phyloP scores from a whole-genome alignment of 2,113 vertebrate species.

The Noctilio leporinus region DNA sequence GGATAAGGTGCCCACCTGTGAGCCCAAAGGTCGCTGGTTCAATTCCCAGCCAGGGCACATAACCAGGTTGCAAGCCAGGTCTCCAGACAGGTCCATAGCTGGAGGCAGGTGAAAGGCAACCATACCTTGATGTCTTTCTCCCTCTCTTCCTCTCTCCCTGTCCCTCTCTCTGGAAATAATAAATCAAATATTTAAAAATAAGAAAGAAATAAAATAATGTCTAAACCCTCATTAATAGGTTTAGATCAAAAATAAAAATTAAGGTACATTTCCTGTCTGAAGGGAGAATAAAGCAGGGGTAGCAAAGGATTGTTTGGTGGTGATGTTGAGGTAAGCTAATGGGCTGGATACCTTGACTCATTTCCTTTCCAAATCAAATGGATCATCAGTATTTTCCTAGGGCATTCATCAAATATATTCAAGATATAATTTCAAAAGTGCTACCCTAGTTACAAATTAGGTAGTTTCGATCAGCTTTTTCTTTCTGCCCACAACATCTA shows the following conservation, averaged over 20 bases:
- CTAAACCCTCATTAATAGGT: conserved; percentile 36
- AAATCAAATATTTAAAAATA: too few relatives aligned
- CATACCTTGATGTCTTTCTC: too few relatives aligned
- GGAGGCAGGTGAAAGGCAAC: too few relatives aligned
- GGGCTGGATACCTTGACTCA: background rate
- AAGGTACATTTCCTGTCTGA: background rate
- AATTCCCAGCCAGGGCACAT: too few relatives aligned
- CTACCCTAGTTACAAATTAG: conserved; percentile 44
- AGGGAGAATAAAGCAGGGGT: background rate
- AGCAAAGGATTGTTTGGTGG: background rate
- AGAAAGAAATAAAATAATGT: too few relatives aligned
- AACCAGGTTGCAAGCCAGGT: too few relatives aligned
- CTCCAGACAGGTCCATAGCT: too few relatives aligned
- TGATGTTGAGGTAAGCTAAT: background rate
- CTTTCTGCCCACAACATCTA: conserved; percentile 53
- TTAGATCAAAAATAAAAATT: conserved; percentile 34
- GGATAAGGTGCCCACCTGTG: too few relatives aligned
- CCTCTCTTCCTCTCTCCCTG: too few relatives aligned
- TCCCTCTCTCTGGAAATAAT: too few relatives aligned
- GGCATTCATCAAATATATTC: conserved; percentile 1
- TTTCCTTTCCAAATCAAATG: background rate
- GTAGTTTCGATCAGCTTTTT: conserved; percentile 48
- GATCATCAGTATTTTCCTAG: background rate
- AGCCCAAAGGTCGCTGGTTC: too few relatives aligned
- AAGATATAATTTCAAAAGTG: conserved; percentile 42